Conservation (phyloP, 23 tunicate genomes). For the Ascidia mentula region DNA sequence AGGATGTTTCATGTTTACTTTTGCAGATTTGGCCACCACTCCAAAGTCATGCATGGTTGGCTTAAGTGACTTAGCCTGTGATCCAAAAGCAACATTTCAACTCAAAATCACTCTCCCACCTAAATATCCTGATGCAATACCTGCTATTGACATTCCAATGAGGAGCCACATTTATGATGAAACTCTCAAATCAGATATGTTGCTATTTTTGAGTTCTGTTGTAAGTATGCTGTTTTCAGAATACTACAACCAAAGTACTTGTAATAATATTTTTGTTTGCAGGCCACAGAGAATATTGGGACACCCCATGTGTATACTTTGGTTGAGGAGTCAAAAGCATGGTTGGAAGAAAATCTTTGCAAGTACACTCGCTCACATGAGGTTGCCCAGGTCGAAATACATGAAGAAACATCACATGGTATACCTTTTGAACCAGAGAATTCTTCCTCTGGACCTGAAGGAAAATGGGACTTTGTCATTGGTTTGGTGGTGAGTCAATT, state of each 20-base stretch:
- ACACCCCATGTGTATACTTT: conserved; percentile 1
- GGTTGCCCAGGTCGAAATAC: background rate
- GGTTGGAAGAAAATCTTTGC: background rate
- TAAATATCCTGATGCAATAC: conserved; percentile 11
- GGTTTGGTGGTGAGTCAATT: conserved; percentile 11
- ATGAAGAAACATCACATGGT: background rate
- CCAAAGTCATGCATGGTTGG: conserved; percentile 17
- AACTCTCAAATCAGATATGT: background rate
- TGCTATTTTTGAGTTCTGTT: background rate
- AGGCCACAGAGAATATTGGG: conserved; percentile 12
- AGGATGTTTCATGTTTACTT: background rate
- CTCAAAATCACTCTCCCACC: background rate
- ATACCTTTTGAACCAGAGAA: background rate
- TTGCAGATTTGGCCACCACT: conserved; percentile 15
- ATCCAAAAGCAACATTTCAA: background rate
- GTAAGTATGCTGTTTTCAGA: conserved; percentile 9
- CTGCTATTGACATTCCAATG: background rate
- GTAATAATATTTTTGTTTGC: background rate
- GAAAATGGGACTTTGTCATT: conserved; percentile 33
- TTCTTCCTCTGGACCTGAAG: conserved; percentile 13
- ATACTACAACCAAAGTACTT: background rate
- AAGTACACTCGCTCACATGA: background rate
- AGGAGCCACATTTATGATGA: background rate
- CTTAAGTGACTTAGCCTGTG: background rate
- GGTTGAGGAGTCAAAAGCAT: conserved; percentile 15